These are phyloP conservation scores for Eumerus sabulonum DNA, from an alignment of 2,888 invertebrate genomes.

Conservation along the genomic window DNA sequence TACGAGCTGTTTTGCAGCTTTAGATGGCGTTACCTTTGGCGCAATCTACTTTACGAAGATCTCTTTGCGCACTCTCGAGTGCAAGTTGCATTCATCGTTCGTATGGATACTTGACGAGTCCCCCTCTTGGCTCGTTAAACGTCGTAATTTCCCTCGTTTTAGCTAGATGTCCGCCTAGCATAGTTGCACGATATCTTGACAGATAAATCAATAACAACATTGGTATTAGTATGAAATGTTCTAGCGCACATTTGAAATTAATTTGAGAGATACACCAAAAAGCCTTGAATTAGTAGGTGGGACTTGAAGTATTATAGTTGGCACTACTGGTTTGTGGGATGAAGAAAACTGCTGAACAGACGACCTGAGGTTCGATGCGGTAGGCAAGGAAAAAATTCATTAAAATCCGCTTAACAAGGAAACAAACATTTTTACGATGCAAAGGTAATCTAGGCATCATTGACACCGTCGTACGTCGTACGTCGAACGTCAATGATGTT, in stretches of 20 bases:
- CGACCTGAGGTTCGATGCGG: too few species aligned
- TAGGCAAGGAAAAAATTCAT: constrained; percentile 32
- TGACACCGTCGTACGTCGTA: constrained; percentile 55
- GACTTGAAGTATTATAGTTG: too few species aligned
- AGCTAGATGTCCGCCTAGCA: constrained; percentile 58
- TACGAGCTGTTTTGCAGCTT: constrained; percentile 32
- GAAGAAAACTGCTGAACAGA: too few species aligned
- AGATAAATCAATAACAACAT: constrained; percentile 78
- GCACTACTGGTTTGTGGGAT: too few species aligned
- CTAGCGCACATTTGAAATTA: constrained; percentile 39
- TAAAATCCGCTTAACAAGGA: constrained; percentile 52
- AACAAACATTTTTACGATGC: constrained; percentile 54
- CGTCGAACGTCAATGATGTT: constrained; percentile 65
- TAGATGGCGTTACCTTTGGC: constrained; percentile 65
- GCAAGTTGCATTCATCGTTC: constrained; percentile 6
- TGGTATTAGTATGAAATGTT: constrained; percentile 64
- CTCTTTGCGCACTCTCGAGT: constrained; percentile 42
- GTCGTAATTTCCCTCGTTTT: constrained; percentile 33
- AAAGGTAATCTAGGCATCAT: constrained; percentile 55
- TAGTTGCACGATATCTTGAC: constrained; percentile 77
- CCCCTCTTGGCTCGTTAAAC: constrained; percentile 21
- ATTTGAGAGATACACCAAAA: too few species aligned
- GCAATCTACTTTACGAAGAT: constrained; percentile 63
- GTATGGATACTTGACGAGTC: constrained; percentile 10
- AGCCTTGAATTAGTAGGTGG: too few species aligned